Percentiles rank a stretch among this genome's conserved stretches.
Evolutionary conservation across 2,888 invertebrate species (phyloP).

Genomic region (Formica aserva): DNA sequence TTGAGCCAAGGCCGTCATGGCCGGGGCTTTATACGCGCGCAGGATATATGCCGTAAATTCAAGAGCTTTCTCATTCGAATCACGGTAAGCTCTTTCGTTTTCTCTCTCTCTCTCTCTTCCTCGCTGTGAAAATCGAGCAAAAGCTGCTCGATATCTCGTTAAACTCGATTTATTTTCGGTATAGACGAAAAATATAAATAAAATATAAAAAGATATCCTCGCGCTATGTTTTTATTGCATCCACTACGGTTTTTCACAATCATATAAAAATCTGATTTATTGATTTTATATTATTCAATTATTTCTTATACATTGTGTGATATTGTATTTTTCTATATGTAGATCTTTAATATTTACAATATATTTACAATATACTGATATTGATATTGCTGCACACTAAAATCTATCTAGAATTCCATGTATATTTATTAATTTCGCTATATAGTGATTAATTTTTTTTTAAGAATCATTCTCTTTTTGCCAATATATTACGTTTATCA

Average conservation of each 20-base stretch:
- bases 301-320: not conserved
- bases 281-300: not conserved
- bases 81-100: slow-evolving; percentile 65
- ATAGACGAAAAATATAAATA: not conserved
- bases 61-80: slow-evolving; percentile 71
- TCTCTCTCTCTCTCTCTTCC: slow-evolving; percentile 18
- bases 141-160: slow-evolving; percentile 34
- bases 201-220: not conserved
- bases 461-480: not conserved
- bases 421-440: not conserved
- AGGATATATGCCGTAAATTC: slow-evolving; percentile 69
- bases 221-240: not conserved
- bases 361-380: not conserved
- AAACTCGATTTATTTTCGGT: not conserved
- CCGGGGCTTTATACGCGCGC: slow-evolving; percentile 61
- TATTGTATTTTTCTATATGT: not conserved
- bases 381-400: not conserved
- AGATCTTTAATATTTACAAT: not conserved
- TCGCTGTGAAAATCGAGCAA: slow-evolving; percentile 64
- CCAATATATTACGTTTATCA: not conserved
- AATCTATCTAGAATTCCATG: not conserved
- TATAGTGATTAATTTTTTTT: not conserved
- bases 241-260: not conserved
- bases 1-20: slow-evolving; percentile 78
- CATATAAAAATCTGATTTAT: not conserved